These are phyloP conservation scores for Apis dorsata DNA, from an alignment of 1,140 invertebrate genomes.

Conservation along the genomic window DNA sequence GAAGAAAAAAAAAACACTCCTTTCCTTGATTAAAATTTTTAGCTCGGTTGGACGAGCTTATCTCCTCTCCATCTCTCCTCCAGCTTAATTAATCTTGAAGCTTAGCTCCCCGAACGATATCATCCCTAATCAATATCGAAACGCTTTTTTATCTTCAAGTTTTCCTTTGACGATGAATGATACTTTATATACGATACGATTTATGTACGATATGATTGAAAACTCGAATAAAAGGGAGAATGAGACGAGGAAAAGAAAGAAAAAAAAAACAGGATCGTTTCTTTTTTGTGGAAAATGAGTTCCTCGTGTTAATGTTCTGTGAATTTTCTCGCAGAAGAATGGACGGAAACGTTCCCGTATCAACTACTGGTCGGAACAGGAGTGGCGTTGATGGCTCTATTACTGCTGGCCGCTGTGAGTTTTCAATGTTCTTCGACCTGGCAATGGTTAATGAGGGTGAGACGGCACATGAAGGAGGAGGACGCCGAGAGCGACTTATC, in stretches of 20 bases:
- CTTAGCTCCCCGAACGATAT: neutral
- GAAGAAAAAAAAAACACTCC: neutral
- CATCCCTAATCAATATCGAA: neutral
- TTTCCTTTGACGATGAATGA: neutral
- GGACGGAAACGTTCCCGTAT: constrained; percentile 77
- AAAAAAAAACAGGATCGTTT: neutral
- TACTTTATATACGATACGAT: neutral
- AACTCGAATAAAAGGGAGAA: neutral
- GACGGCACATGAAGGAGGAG: constrained; percentile 79
- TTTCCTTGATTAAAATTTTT: constrained; percentile 27
- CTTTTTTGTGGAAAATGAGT: neutral
- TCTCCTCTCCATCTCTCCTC: neutral
- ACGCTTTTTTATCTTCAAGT: neutral
- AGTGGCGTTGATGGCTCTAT: constrained; percentile 83
- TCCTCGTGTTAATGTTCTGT: neutral
- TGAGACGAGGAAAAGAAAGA: neutral
- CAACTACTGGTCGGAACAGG: constrained; percentile 81
- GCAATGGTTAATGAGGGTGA: constrained; percentile 84
- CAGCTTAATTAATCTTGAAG: neutral
- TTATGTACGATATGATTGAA: too few species aligned
- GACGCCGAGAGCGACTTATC: constrained; percentile 82
- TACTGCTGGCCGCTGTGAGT: constrained; percentile 84
- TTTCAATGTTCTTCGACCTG: constrained; percentile 87
- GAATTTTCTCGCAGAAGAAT: constrained; percentile 74
- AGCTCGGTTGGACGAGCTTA: neutral